These are phyloP conservation scores for Urocyon cinereoargenteus DNA, from an alignment of 2,797 vertebrate species.

Conservation along the genomic window DNA sequence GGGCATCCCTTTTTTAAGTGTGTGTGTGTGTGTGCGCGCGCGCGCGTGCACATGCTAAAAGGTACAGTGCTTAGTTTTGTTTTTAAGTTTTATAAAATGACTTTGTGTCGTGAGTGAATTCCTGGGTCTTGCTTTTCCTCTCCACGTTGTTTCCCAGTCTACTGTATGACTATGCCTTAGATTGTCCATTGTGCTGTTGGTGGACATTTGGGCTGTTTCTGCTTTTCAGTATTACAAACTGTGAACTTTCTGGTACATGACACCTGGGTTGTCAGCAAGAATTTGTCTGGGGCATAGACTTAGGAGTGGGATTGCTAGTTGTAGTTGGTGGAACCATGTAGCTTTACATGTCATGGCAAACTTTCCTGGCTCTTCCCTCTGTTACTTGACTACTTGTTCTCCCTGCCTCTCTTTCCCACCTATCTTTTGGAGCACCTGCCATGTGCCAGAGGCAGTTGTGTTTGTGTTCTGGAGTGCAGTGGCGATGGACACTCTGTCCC, in stretches of 20 bases:
- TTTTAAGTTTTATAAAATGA: not conserved
- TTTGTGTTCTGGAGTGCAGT: fast-evolving
- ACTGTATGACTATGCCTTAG: not conserved
- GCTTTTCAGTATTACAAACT: not conserved
- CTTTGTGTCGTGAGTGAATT: not conserved
- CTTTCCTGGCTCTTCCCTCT: not conserved
- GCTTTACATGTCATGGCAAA: fast-evolving
- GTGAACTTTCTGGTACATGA: not conserved
- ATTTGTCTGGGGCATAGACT: not conserved
- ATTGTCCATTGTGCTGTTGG: not conserved
- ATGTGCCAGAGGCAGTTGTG: not conserved
- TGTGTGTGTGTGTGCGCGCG: fast-evolving
- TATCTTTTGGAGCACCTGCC: not conserved
- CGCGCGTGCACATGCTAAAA: fast-evolving
- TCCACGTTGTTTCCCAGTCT: not conserved
- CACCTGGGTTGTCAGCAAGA: not conserved
- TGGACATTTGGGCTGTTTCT: not conserved
- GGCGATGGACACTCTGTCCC: not conserved
- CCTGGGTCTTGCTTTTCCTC: not conserved
- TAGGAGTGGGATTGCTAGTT: not conserved
- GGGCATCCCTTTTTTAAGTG: not conserved
- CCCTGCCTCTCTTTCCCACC: not conserved
- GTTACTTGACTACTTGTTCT: not conserved
- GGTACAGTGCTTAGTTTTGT: not conserved
- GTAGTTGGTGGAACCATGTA: fast-evolving